Base-by-base conservation (phyloP, 2,797 vertebrate genomes). In the Sebastiscus albofasciatus region DNA sequence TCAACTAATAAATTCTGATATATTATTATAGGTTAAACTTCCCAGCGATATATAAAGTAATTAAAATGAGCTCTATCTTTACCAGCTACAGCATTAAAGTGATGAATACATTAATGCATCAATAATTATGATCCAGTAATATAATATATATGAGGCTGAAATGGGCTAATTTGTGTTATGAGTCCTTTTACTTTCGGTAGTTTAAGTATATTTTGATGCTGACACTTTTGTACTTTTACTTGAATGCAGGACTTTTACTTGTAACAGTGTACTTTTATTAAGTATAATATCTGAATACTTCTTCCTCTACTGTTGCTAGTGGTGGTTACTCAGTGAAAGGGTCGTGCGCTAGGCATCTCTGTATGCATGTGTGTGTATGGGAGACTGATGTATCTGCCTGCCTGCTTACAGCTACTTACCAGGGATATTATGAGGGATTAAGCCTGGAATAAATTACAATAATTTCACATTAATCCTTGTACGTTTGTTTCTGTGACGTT, bases 391-490 rank as follows among this genome's bases (percentile, higher is more conserved):
- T 81, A 87, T 77, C 84, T 78, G 75, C 80, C 77, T 87, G 82
- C 64, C 85, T 91, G 82, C 86, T 91, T 87, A 87, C 84, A 89
- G 82, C 90, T 92, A 89, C 88, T 93, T 93, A 94, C 77, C 61
- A 80, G 86, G 75, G 83, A 85, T 86, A 84, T 88, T 90, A 91
- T 84, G 79, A 88, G 71, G 90, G 91, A 94, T 95, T 95, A 94
- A 81, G 80, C 82, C 79, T 82, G 77, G 92, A 95, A 96, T 94
- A 93, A 81, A 92, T 95, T 93, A 88, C 88, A 96, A 95, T 95
- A 95, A 91, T 94, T 95, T 94, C 89, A 77, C 87, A 90, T 93
- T 93, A 94, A 94, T 94, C 92, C 90, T 87, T 81, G 75, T 70
- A 87, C 54, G 42, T 93, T 91, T 92, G 90, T 92, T 93, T 91